Base-by-base conservation (phyloP, 2,888 invertebrate species). In the Trichopoda pennipes region DNA sequence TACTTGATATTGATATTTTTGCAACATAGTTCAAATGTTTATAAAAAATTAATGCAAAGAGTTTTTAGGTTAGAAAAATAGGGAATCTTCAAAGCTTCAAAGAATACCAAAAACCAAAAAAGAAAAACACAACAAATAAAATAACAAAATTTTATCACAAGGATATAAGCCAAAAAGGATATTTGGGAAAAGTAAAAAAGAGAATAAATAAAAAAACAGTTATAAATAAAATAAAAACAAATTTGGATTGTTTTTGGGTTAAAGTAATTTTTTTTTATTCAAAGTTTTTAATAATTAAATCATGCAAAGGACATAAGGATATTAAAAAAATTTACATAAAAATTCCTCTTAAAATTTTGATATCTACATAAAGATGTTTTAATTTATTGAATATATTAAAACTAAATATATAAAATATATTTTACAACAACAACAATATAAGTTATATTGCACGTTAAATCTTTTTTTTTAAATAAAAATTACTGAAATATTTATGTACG, bases 191-290 rank as follows among this genome's bases (percentile, higher is more conserved):
- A 74, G 8, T 47, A 61, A 49, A 38, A 49, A 21, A 28, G 16
- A 16, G 17, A 44, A 58, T 6, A 49, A 8, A 69, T 9, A 49
- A 42, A 78, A 35, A 23, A 53, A 10, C 4, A 7, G n/a, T 58
- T 35, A 35, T 58, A 63, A 75, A 42, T 68, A 72, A 77, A 79
- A 80, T 73, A 74, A 60, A 79, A 53, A 72, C 51, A 64, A 64
- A 68, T 23, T 61, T 79, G 61, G 23, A 19, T 66, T 78, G 42
- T 58, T 49, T 35, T 17, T 23, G 47, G 42, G 16, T 14, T 44
- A 44, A n/a, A 44, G 2, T 4, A 44, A 16, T n/a, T 44, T 44
- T 38, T 42, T 16, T 16, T 16, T 55, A 17, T 80, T 80, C 74
- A 80, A 74, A 28, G 4, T 7, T 28, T 28, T 80, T 42, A 73